Evolutionary conservation across 2,888 invertebrate species (phyloP), one percentile per base, ranked within the genome.

Genomic region (Tolmerus cingulatus): DNA sequence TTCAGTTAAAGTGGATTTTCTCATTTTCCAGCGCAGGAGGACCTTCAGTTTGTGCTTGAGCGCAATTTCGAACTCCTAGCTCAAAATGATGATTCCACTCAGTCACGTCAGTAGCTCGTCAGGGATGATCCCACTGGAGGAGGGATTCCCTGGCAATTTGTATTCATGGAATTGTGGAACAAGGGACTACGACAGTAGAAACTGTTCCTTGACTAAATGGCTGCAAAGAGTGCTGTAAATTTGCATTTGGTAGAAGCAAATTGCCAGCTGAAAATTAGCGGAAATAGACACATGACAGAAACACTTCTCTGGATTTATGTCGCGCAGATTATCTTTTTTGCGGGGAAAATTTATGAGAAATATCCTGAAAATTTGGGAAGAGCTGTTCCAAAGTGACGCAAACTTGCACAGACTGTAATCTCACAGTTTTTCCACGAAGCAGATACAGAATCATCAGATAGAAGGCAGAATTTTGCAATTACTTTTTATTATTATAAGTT

Each of bases 91-190:
- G 76, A 37, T 76, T 40, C 40, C 76, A 40, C 34, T 37, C 34
- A 76, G 37, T n/a, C 76, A 76, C 40, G 76, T 76, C 76, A 76
- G 76, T 34, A 19, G 76, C 40, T 76, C 76, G 76, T 76, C 76
- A 76, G 76, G 76, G 34, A 40, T 37, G 40, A 76, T 40, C 34
- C 19, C 34, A 8, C 81, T 55, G n/a, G 81, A 81, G 16, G 34
- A 27, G 55, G 81, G 40, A 43, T 81, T 55, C 55, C 8, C 23
- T 46, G n/a, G 16, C 55, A 81, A 81, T 81, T 81, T 81, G 81
- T 81, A 81, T 81, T 81, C 81, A 81, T 81, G 81, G 81, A 51
- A 81, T 81, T 81, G 55, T 55, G 55, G 51, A 81, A 81, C 55
- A 81, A 55, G 79, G n/a, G 81, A 19, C 30, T 55, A 27, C 55